Conservation (phyloP, 2,113 vertebrate genomes). For the Mesocricetus auratus region DNA sequence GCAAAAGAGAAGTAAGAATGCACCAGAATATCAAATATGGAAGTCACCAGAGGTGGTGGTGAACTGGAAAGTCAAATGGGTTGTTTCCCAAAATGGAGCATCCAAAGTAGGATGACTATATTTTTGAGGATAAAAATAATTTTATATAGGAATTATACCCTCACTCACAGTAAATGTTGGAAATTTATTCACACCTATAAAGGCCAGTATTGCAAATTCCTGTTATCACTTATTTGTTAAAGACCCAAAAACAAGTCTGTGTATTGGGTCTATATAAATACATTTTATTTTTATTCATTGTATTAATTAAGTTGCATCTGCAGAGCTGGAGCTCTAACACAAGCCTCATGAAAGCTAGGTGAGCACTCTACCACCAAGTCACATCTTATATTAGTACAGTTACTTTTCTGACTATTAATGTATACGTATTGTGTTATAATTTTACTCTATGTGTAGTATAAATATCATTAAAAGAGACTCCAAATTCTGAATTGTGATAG, state of each 20-base stretch:
- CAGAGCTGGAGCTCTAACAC: neutral
- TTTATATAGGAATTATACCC: neutral
- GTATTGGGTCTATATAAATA: neutral
- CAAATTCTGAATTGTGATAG: neutral
- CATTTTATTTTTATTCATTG: constrained; percentile 5
- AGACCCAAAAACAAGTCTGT: neutral
- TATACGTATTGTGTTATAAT: neutral
- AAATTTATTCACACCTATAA: constrained; percentile 19
- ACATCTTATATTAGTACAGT: neutral
- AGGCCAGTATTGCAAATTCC: neutral
- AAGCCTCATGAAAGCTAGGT: neutral
- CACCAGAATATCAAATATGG: neutral
- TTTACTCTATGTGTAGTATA: neutral
- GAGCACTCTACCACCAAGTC: neutral
- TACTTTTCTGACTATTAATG: neutral
- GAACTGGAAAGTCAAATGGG: neutral
- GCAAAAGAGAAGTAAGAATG: neutral
- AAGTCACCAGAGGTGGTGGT: neutral
- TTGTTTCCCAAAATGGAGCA: constrained; percentile 2
- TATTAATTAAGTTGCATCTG: neutral
- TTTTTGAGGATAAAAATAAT: neutral
- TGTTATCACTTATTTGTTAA: neutral
- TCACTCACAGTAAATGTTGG: neutral
- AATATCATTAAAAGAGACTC: neutral
- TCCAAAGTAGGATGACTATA: neutral